Conservation (phyloP, 2,888 invertebrate species). For the Uropetala carovei region DNA sequence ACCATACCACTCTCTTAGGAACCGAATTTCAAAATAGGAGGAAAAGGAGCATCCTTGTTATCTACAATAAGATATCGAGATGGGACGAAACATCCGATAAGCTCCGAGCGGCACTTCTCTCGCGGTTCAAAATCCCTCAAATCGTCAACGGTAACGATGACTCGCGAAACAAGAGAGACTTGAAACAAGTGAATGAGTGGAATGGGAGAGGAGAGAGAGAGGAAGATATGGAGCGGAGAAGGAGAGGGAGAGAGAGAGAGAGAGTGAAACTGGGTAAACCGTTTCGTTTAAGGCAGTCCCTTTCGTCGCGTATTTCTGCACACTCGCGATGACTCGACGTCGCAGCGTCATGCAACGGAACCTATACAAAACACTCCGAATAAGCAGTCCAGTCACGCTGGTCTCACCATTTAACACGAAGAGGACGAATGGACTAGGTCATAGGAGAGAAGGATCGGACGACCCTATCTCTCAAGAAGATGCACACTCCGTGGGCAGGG, state of each 20-base stretch:
- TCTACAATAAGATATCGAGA: too few species aligned
- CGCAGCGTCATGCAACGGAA: neutral
- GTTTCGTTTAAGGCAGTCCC: neutral
- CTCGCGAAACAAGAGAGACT: neutral
- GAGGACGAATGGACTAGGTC: neutral
- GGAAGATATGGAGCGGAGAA: neutral
- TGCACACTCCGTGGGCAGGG: neutral
- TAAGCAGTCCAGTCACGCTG: neutral
- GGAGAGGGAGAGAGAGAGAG: neutral
- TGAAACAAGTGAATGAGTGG: neutral
- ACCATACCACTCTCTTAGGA: too few species aligned
- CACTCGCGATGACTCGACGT: conserved; percentile 40
- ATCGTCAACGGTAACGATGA: neutral
- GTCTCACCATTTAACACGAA: neutral
- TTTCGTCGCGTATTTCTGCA: conserved; percentile 30
- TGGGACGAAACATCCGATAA: neutral
- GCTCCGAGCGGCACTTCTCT: neutral
- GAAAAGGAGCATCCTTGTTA: too few species aligned
- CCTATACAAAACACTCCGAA: neutral
- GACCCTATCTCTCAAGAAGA: too few species aligned
- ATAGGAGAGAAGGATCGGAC: neutral
- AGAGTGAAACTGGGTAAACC: neutral
- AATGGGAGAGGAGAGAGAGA: neutral
- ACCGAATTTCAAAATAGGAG: too few species aligned
- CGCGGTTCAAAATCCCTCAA: neutral